A percentile compares a stretch with the other conserved stretches of the same genome.
phyloP scores from a whole-genome alignment of 2,797 vertebrate genomes.

The Bradypodion ventrale region DNA sequence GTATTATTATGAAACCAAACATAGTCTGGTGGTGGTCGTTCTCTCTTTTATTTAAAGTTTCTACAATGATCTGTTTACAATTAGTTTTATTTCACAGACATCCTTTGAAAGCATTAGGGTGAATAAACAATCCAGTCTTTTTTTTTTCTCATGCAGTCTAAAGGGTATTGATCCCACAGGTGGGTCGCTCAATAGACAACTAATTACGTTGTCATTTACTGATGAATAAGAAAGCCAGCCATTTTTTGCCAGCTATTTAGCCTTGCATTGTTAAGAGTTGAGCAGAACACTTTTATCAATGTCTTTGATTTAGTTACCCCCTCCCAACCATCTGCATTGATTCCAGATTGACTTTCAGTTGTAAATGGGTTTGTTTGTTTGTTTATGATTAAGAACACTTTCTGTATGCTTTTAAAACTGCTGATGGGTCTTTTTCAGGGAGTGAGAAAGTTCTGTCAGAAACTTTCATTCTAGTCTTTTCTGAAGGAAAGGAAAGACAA shows the following conservation, averaged over 20 bases:
- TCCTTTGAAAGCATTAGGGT: constrained; percentile 42
- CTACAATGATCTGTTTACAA: constrained; percentile 25
- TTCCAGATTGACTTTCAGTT: constrained; percentile 65
- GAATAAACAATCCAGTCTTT: constrained; percentile 67
- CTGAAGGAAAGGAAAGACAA: not conserved
- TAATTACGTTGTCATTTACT: constrained; percentile 80
- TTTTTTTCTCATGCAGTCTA: constrained; percentile 65
- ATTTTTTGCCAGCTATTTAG: constrained; percentile 77
- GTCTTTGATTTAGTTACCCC: constrained; percentile 61
- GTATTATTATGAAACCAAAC: not conserved
- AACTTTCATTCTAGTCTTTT: not conserved
- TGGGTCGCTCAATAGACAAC: constrained; percentile 78
- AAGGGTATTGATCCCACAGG: constrained; percentile 73
- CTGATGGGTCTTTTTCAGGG: constrained; percentile 7
- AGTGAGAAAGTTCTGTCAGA: constrained; percentile 18
- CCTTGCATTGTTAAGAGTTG: constrained; percentile 68
- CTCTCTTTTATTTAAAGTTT: not conserved
- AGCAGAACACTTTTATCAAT: constrained; percentile 68
- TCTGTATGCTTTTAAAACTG: constrained; percentile 34
- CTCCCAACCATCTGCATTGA: constrained; percentile 64
- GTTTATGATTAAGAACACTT: constrained; percentile 46
- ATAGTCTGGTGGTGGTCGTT: constrained; percentile 1
- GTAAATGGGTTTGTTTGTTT: constrained; percentile 58
- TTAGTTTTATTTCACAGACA: constrained; percentile 35
- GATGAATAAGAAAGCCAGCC: constrained; percentile 80